Conservation (phyloP, 2,888 invertebrate genomes). For the Pammene fasciana region DNA sequence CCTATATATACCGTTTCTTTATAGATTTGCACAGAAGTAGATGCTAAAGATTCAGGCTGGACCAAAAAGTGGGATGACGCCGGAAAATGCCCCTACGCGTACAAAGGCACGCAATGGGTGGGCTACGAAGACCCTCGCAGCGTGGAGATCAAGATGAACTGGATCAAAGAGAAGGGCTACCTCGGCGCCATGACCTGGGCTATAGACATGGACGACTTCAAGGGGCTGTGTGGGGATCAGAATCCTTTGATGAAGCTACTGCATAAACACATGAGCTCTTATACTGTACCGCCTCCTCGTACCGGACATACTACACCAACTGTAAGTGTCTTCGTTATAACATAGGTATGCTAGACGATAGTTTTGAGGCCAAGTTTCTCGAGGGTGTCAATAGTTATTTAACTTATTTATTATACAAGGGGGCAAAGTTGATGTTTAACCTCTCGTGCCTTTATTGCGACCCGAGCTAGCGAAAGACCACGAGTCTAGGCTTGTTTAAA, state of each 20-base stretch:
- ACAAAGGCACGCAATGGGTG: constrained; percentile 95
- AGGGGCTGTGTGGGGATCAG: constrained; percentile 90
- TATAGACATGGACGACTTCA: constrained; percentile 95
- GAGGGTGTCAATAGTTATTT: no score
- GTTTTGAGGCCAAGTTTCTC: no score
- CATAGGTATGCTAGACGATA: not conserved
- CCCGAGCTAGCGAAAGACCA: no score
- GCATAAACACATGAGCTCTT: constrained; percentile 87
- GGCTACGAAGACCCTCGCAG: constrained; percentile 93
- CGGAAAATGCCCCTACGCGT: constrained; percentile 93
- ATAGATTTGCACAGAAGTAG: constrained; percentile 90
- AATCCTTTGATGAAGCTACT: constrained; percentile 90
- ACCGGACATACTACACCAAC: constrained; percentile 85
- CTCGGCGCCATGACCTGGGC: constrained; percentile 97
- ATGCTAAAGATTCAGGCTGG: constrained; percentile 89
- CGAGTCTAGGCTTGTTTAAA: not conserved
- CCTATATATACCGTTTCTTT: not conserved
- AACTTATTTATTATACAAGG: no score
- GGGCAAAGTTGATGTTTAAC: no score
- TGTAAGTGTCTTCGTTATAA: constrained; percentile 71
- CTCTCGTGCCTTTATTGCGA: no score
- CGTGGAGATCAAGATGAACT: constrained; percentile 95
- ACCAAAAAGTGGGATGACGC: constrained; percentile 92
- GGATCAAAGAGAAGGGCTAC: constrained; percentile 89
- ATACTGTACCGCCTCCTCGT: constrained; percentile 87